Base-by-base conservation (phyloP, 2,888 invertebrate species). In the Xylota segnis region DNA sequence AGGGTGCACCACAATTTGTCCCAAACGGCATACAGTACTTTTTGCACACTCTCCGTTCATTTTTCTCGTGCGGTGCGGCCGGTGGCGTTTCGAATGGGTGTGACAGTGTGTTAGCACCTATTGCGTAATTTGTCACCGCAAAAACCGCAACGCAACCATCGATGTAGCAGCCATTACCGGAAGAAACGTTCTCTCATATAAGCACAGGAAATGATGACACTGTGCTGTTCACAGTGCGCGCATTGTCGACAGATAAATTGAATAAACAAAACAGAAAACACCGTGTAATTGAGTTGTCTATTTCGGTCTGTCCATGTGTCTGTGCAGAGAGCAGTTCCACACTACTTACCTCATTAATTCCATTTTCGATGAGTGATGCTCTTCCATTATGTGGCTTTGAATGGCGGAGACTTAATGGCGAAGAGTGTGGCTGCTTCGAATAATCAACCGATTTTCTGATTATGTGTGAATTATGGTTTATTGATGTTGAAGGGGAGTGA, bases 181-280 rank as follows among this genome's bases (percentile, higher is more conserved):
- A 77, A 54, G 61, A 59, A 70, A 7, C 52, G n/a, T 70, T 65
- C 70, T 70, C 61, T 54, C 70, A 47, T 2, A 43, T 2, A 43
- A 37, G 37, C 37, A 37, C 77, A 70, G 77, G 77, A 77, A 70
- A 77, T 32, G 70, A 54, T 70, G 61, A 70, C 43, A 77, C 52
- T 77, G 29, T 10, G 65, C n/a, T n/a, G n/a, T n/a, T n/a, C n/a
- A 16, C 18, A 16, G 6, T 43, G 12, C 58, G 12, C 45, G 16
- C 58, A 47, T 32, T 18, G 29, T 47, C 47, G 37, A 14, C 29
- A n/a, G 43, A 23, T 50, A 72, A 23, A 61, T 72, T 61, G 61
- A 61, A 72, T 61, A 40, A 40, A 50, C 37, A 50, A 29, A 71
- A 56, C 23, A 23, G 3, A 23, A 23, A 23, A 23, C 1, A 23